Evolutionary conservation across 2,113 vertebrate species (phyloP).

Genomic region (Oncorhynchus keta): DNA sequence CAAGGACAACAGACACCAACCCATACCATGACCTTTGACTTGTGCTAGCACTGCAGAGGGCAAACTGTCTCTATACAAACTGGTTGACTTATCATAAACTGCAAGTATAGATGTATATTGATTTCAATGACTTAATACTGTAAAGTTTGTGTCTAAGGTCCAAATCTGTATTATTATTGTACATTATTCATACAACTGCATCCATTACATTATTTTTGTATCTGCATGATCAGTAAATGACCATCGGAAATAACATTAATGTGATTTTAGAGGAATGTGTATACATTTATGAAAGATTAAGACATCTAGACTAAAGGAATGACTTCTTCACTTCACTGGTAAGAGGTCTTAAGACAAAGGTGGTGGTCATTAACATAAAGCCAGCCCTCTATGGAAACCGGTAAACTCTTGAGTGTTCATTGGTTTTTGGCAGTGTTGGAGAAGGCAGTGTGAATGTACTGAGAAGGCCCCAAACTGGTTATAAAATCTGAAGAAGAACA

Average conservation of each 20-base stretch:
- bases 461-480: slow-evolving; percentile 36
- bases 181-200: background rate
- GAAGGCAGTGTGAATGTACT: slow-evolving; percentile 47
- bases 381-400: background rate
- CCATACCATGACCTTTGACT: background rate
- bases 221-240: background rate
- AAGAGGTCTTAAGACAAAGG: background rate
- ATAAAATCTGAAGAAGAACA: slow-evolving; percentile 28
- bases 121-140: background rate
- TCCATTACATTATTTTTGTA: background rate
- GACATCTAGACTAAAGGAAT: background rate
- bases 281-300: background rate
- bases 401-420: background rate
- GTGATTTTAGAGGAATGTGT: background rate
- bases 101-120: background rate
- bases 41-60: background rate
- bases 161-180: no score
- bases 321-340: background rate
- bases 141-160: no score
- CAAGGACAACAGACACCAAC: background rate
- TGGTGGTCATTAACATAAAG: background rate
- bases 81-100: background rate
- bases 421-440: background rate
- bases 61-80: background rate
- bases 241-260: background rate